Evolutionary conservation across 2,797 vertebrate species (phyloP).

Genomic region (Podarcis siculus): DNA sequence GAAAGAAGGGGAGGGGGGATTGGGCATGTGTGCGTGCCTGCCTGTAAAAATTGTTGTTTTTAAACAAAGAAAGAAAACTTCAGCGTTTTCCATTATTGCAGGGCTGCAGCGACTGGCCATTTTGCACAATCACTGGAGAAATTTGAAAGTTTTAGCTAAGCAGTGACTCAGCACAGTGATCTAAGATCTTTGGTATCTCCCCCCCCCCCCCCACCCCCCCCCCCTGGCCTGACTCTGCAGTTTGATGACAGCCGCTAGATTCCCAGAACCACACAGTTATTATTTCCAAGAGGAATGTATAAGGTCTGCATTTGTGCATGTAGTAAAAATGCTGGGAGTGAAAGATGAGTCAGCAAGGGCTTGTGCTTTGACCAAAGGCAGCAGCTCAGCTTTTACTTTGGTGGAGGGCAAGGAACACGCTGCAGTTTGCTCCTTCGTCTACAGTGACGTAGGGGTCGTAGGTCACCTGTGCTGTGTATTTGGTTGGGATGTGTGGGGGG

Average conservation of each 20-base stretch:
- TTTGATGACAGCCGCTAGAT: slow-evolving; percentile 58
- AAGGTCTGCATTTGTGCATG: background rate
- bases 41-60: background rate
- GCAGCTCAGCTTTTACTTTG: slow-evolving; percentile 58
- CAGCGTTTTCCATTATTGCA: background rate
- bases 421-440: slow-evolving; percentile 58
- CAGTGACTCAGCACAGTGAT: slow-evolving; percentile 67
- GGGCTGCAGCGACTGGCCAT: slow-evolving; percentile 35
- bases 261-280: slow-evolving; percentile 57
- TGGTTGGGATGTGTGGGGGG: fast-evolving
- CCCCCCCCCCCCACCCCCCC: background rate
- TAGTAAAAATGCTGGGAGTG: background rate
- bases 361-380: slow-evolving; percentile 67
- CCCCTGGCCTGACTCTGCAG: slow-evolving; percentile 34
- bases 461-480: slow-evolving; percentile 17
- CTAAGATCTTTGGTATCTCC: slow-evolving; percentile 51
- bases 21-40: too few species aligned
- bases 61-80: slow-evolving; percentile 2
- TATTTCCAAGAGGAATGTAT: slow-evolving; percentile 61
- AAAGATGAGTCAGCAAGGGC: slow-evolving; percentile 70
- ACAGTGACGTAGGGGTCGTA: background rate
- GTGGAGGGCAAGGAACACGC: slow-evolving; percentile 66
- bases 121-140: slow-evolving; percentile 52
- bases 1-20: background rate
- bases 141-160: slow-evolving; percentile 45